Percentiles rank a stretch among this genome's conserved stretches.
Conservation (phyloP, 2,888 invertebrate species). For the Eubasilissa splendida region DNA sequence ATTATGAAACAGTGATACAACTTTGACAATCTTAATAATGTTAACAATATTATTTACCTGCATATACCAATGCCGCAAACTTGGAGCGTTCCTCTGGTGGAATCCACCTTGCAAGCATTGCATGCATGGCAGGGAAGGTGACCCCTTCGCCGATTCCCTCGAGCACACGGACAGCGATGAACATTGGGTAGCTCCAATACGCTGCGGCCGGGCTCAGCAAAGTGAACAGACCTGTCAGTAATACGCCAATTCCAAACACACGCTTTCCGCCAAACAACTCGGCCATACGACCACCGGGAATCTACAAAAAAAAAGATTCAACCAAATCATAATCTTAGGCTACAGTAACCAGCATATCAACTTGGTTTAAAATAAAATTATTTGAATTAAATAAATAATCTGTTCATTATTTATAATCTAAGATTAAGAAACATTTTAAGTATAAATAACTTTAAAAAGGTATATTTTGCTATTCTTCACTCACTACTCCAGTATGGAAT, state of each 20-base stretch:
- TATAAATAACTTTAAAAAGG: no score
- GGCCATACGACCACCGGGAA: constrained; percentile 86
- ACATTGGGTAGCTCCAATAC: constrained; percentile 75
- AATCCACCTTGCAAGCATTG: constrained; percentile 93
- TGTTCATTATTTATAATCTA: no score
- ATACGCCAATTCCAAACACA: constrained; percentile 86
- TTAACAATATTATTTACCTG: constrained; percentile 69
- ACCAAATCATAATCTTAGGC: background rate
- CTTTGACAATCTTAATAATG: no score
- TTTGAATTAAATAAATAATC: no score
- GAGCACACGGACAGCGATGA: constrained; percentile 82
- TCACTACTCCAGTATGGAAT: no score
- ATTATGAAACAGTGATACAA: no score
- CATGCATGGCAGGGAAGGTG: constrained; percentile 95
- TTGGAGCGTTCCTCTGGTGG: constrained; percentile 92
- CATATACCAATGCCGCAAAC: constrained; percentile 90
- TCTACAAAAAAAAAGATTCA: constrained; percentile 60
- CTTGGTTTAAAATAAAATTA: no score
- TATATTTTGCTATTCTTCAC: no score
- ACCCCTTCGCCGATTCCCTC: constrained; percentile 93
- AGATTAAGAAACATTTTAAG: no score
- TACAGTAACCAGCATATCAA: background rate
- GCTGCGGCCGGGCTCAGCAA: constrained; percentile 89
- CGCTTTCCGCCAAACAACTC: constrained; percentile 91
- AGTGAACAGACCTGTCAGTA: constrained; percentile 87